Conservation (phyloP, 2,797 vertebrate species). For the Buceros bicornis region DNA sequence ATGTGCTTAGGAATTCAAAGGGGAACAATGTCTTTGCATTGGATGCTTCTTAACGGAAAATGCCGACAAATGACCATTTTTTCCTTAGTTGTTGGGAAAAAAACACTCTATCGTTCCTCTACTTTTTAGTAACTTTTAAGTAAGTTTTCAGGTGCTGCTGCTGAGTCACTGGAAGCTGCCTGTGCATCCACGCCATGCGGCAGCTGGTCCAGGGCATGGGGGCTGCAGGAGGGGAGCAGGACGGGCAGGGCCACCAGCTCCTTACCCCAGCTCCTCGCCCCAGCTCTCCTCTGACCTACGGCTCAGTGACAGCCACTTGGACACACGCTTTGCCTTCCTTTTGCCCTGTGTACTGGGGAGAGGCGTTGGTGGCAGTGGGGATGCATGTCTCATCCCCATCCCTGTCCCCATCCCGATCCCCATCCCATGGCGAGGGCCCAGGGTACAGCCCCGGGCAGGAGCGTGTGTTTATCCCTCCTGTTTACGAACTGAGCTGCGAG, state of each 20-base stretch:
- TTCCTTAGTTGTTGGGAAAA: background rate
- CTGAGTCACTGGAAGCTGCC: background rate
- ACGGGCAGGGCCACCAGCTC: background rate
- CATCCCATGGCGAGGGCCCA: accelerated
- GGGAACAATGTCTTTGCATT: slow-evolving; percentile 25
- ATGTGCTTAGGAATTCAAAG: slow-evolving; percentile 54
- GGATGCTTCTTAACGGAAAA: slow-evolving; percentile 65
- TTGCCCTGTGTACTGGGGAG: accelerated
- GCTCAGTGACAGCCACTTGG: accelerated
- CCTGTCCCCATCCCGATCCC: background rate
- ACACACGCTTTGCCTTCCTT: background rate
- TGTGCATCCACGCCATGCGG: accelerated
- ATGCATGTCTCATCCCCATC: background rate
- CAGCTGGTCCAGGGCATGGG: accelerated
- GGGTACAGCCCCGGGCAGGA: background rate
- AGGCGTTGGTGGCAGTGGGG: accelerated
- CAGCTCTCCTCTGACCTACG: background rate
- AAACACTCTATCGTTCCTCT: background rate
- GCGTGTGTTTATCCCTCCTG: background rate
- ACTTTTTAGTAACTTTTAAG: background rate
- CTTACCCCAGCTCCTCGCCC: accelerated
- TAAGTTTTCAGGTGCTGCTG: background rate
- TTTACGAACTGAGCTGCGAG: slow-evolving; percentile 53
- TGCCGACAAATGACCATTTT: slow-evolving; percentile 11
- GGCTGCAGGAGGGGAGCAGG: too few species aligned